phyloP scores from a whole-genome alignment of 2,113 vertebrate species.

The Charadrius vociferus region DNA sequence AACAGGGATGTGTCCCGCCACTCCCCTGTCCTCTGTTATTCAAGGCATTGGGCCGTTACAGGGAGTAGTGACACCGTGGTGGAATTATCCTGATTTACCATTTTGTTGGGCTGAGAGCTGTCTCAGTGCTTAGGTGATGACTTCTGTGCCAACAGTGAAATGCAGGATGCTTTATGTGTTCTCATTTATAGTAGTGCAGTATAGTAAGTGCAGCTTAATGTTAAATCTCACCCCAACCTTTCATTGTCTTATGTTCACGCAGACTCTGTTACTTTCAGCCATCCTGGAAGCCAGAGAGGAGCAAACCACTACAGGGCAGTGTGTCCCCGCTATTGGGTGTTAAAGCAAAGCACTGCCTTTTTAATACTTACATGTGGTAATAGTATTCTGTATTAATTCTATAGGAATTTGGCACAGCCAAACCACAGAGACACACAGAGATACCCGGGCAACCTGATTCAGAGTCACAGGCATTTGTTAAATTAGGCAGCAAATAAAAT shows the following conservation, averaged over 20 bases:
- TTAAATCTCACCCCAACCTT: not conserved
- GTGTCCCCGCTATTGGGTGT: fast-evolving
- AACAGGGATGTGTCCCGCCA: not conserved
- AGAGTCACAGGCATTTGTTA: not conserved
- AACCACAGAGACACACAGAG: fast-evolving
- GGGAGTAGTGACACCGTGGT: not conserved
- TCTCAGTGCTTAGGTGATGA: not conserved
- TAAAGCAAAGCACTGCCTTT: not conserved
- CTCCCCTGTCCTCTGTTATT: not conserved
- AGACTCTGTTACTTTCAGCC: not conserved
- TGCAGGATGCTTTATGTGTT: not conserved
- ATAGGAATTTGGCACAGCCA: not conserved
- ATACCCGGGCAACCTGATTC: not conserved
- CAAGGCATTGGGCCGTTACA: too few species aligned
- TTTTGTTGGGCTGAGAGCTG: not conserved
- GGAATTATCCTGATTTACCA: not conserved
- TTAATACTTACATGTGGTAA: not conserved
- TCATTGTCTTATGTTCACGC: not conserved
- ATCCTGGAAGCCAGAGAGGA: not conserved
- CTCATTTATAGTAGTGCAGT: not conserved
- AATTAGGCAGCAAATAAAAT: not conserved
- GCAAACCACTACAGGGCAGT: not conserved
- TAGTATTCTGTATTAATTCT: not conserved
- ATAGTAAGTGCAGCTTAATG: not conserved
- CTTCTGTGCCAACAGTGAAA: not conserved